These are phyloP conservation scores for Tachysurus fulvidraco DNA, from an alignment of 2,113 vertebrate species.

Conservation along the genomic window DNA sequence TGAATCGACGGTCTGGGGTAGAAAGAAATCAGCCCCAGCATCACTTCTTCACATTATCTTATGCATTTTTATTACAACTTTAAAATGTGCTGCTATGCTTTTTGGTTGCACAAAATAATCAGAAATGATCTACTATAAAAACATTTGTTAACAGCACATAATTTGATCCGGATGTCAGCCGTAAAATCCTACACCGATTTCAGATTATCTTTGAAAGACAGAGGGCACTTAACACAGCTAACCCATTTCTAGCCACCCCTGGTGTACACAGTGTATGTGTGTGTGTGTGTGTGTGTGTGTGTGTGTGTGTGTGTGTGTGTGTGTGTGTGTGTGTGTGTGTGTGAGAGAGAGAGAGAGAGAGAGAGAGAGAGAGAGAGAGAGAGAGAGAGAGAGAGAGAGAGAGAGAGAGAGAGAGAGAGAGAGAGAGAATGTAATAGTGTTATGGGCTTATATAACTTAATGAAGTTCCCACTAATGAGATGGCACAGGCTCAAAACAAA, in stretches of 20 bases:
- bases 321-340: too few relatives aligned
- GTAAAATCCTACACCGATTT: background rate
- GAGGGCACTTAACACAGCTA: background rate
- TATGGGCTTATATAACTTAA: slow-evolving; percentile 38
- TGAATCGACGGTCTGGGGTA: background rate
- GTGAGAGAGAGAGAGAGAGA: too few relatives aligned
- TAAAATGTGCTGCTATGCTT: background rate
- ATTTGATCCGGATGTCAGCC: background rate
- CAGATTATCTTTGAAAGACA: background rate
- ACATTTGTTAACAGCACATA: background rate
- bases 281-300: background rate
- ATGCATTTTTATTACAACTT: background rate
- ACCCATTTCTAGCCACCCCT: background rate
- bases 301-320: too few relatives aligned
- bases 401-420: background rate
- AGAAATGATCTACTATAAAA: background rate
- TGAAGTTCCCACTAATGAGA: slow-evolving; percentile 40
- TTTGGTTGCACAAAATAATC: background rate
- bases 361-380: too few relatives aligned
- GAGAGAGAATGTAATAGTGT: background rate
- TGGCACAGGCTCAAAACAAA: slow-evolving; percentile 18
- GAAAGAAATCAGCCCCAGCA: background rate
- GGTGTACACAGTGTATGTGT: background rate
- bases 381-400: background rate
- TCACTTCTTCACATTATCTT: background rate